Evolutionary conservation across 2,888 invertebrate genomes (phyloP).

Genomic region (Deilephila porcellus): DNA sequence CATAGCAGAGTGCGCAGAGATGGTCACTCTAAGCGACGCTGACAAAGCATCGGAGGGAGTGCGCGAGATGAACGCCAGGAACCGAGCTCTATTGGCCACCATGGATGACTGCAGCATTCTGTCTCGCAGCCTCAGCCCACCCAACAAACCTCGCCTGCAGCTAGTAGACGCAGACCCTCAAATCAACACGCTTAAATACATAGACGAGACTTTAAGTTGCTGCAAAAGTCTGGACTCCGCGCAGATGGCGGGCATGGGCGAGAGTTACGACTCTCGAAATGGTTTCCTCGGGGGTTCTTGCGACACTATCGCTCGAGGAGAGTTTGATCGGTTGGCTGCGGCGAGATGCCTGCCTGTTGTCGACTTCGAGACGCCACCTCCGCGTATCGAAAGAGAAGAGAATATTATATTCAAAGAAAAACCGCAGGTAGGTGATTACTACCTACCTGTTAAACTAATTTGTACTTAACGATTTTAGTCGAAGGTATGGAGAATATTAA

Average conservation of each 20-base stretch:
- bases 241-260: constrained; percentile 79
- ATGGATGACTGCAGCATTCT: constrained; percentile 83
- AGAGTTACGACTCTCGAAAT: constrained; percentile 78
- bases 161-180: constrained; percentile 79
- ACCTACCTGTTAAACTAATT: neutral
- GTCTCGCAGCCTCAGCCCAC: constrained; percentile 78
- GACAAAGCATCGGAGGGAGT: constrained; percentile 75
- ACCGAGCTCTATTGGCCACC: constrained; percentile 80
- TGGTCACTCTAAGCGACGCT: constrained; percentile 86
- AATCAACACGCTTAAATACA: constrained; percentile 86
- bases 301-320: constrained; percentile 77
- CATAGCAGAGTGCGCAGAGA: constrained; percentile 88
- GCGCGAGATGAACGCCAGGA: constrained; percentile 77
- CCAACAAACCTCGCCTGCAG: constrained; percentile 72
- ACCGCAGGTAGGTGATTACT: neutral
- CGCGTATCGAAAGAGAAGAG: constrained; percentile 67
- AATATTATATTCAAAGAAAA: neutral
- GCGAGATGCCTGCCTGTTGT: constrained; percentile 57
- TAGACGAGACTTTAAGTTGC: constrained; percentile 84
- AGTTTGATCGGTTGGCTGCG: constrained; percentile 68
- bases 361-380: constrained; percentile 74
- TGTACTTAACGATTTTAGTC: neutral
- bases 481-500: no score
- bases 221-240: constrained; percentile 80
- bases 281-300: constrained; percentile 78